A percentile compares a stretch with the other conserved stretches of the same genome.
phyloP scores from a whole-genome alignment of 1,140 invertebrate species.

The Pygmarrhopalites habei region DNA sequence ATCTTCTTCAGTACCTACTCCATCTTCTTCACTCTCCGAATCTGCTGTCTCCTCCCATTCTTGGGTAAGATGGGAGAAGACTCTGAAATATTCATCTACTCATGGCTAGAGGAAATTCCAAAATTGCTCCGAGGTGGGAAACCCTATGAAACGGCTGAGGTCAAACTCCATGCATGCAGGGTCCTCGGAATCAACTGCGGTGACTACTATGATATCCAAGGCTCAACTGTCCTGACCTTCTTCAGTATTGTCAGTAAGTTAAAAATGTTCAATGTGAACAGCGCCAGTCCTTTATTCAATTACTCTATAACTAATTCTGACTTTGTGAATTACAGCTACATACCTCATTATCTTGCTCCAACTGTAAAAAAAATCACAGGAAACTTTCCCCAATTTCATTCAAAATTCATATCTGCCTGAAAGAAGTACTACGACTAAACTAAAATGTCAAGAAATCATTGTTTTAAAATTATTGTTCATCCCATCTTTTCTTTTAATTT shows the following conservation, averaged over 20 bases:
- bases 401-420: no score
- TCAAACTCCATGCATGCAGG: conserved; percentile 37
- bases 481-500: no score
- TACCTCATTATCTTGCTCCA: conserved; percentile 32
- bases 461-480: no score
- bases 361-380: no score
- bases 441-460: no score
- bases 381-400: no score
- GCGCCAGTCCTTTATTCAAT: no score
- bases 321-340: conserved; percentile 38
- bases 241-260: conserved; percentile 39
- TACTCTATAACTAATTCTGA: no score
- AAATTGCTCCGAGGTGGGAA: conserved; percentile 36
- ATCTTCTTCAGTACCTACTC: conserved; percentile 37
- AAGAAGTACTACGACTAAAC: no score
- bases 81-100: conserved; percentile 39
- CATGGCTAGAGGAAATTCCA: conserved; percentile 38
- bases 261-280: no score
- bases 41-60: conserved; percentile 38
- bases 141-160: conserved; percentile 36
- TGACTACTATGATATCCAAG: conserved; percentile 36
- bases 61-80: conserved; percentile 35
- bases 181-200: conserved; percentile 38
- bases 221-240: conserved; percentile 35
- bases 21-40: conserved; percentile 38